Evolutionary conservation across 2,113 vertebrate species (phyloP), one percentile per base, ranked within the genome.

Genomic region (Zapornia atra): DNA sequence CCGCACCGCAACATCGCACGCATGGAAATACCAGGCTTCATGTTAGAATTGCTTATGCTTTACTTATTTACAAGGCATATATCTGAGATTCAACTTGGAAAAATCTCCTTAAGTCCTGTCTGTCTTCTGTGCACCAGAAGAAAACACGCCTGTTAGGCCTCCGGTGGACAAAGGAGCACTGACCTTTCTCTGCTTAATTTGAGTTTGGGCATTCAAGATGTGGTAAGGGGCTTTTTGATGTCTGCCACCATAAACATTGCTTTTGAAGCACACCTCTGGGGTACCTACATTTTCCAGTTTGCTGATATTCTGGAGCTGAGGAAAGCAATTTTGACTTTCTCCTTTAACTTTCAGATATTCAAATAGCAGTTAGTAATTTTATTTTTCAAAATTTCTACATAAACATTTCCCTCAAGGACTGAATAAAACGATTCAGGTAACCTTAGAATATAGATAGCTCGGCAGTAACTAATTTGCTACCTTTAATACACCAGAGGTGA

Each of bases 401-500:
- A 86, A 92, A 85, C 80, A 59, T 86, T 96, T 94, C 92, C 82
- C 88, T 93, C 86, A 96, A 92, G 72, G 93, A 64, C 81, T 91
- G 94, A 64, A 91, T 68, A 59, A 86, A 93, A 92, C 5, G 12
- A 63, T 93, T 86, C 72, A 31, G 48, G 92, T 91, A 94, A 95
- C 71, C 80, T 89, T 31, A 88, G 94, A 20, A 95, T 94, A 95
- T 66, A 91, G 91, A 94, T 93, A 66, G 70, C 82, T 95, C 15
- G 15, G 86, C 53, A 94, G 69, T 97, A 96, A 96, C 92, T 94
- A 88, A 97, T 96, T 97, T 96, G 53, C 84, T 96, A 90, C 94
- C 84, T 97, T 95, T 96, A 91, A 84, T 97, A 89, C 94, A 97
- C 60, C 86, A 95, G 59, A 96, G 96, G 90, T 98, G 96, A 98